Base-by-base conservation (phyloP, 2,888 invertebrate species). In the Stenichneumon culpator region DNA sequence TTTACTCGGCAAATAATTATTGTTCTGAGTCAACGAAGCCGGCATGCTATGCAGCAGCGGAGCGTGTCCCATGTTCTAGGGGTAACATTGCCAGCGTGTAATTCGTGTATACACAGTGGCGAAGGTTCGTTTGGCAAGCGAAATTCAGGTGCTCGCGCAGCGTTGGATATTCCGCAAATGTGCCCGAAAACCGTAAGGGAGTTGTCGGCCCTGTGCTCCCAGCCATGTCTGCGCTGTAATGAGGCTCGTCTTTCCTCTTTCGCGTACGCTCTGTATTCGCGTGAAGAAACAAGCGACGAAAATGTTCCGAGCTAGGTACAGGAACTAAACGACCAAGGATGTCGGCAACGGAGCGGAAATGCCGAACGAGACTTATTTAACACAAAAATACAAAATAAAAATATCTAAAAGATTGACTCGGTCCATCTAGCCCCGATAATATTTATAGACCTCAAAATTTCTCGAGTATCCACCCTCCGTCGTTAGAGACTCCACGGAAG, bases 21-120 rank as follows among this genome's bases (percentile, higher is more conserved):
- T 90, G 90, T 91, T 90, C 87, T 80, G 82, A 89, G 81, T 86
- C 88, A 89, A 88, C 87, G 87, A 89, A 87, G 89, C 90, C 77
- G 86, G 79, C 87, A 87, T 78, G 22, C 39, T 44, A 54, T 54
- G 36, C 70, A 22, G 39, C 82, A 75, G 69, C 22, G 82, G 19
- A 79, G 85, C 65, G 63, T 54, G 16, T 16, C 4, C 14, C 82
- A 65, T 32, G 47, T 57, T 72, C 75, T 75, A 11, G 39, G 44
- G 19, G 72, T 78, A 36, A 68, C 25, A 75, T 82, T 75, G 67
- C 60, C 74, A 25, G 57, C 73, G 47, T 57, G 47, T 47, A 65
- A 57, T 69, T 28, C 47, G 68, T 73, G 72, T 50, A 68, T 44
- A 39, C 25, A 25, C 47, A 47, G 44, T 47, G 63, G 54, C 54